These are phyloP conservation scores for Melikaiella ostensackeni DNA, from an alignment of 2,888 invertebrate species.

Conservation along the genomic window DNA sequence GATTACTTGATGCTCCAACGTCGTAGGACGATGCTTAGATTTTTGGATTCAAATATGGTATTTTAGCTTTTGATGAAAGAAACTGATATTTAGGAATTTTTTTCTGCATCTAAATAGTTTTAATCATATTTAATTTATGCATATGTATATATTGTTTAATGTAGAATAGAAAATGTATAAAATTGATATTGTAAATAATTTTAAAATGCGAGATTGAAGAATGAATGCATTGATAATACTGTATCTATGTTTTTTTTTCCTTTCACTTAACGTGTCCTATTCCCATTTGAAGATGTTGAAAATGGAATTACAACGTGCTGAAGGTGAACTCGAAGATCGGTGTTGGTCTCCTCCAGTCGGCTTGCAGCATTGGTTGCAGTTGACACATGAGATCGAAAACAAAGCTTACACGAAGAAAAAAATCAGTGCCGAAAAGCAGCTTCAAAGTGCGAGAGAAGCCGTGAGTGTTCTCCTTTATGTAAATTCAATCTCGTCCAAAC, in stretches of 20 bases:
- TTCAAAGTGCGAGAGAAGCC: constrained; percentile 92
- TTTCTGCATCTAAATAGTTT: too few species aligned
- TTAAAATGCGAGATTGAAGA: not conserved
- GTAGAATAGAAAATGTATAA: not conserved
- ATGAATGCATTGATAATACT: not conserved
- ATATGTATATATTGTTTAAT: not conserved
- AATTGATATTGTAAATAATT: constrained; percentile 8
- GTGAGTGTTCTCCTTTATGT: constrained; percentile 79
- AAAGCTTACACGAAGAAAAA: constrained; percentile 91
- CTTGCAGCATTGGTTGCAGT: constrained; percentile 95
- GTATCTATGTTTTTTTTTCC: not conserved
- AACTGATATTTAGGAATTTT: too few species aligned
- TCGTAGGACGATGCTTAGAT: too few species aligned
- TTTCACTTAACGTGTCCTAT: constrained; percentile 23
- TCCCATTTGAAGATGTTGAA: constrained; percentile 83
- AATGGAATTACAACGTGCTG: constrained; percentile 89
- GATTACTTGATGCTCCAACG: too few species aligned
- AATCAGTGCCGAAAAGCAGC: constrained; percentile 88
- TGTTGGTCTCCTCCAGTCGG: constrained; percentile 94
- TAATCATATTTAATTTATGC: too few species aligned
- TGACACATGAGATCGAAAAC: constrained; percentile 97
- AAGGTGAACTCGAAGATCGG: constrained; percentile 92
- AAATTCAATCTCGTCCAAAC: constrained; percentile 35
- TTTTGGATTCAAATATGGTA: too few species aligned
- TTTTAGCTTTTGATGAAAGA: too few species aligned